Evolutionary conservation across 2,113 vertebrate genomes (phyloP).

Genomic region (Bostrychus sinensis): DNA sequence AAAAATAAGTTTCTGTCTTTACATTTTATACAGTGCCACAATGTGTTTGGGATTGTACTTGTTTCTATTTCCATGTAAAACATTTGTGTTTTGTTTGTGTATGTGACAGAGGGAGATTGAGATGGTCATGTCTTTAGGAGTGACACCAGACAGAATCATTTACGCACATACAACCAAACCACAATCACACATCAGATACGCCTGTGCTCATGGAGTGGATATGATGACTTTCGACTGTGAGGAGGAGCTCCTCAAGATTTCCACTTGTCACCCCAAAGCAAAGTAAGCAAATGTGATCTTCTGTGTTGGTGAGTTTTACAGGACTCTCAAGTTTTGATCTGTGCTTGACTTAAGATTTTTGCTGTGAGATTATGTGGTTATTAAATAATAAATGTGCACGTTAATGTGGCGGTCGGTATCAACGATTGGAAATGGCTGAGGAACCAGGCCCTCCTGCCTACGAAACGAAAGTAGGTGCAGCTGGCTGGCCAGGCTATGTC

Average conservation of each 20-base stretch:
- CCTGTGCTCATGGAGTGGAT: constrained; percentile 84
- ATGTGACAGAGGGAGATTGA: constrained; percentile 87
- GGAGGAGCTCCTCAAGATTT: constrained; percentile 89
- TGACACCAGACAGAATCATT: constrained; percentile 86
- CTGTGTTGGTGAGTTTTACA: no score
- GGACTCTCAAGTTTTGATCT: no score
- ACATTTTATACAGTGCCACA: neutral
- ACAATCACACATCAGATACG: constrained; percentile 90
- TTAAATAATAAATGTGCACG: no score
- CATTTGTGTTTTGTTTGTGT: constrained; percentile 7
- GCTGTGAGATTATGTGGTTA: no score
- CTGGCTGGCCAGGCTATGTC: no score
- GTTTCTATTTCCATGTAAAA: neutral
- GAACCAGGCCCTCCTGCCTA: no score
- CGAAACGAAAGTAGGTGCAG: no score
- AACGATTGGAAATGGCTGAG: no score
- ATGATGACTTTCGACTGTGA: constrained; percentile 95
- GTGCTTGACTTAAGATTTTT: no score
- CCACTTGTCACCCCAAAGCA: constrained; percentile 85
- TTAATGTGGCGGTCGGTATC: no score
- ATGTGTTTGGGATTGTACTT: neutral
- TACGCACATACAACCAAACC: constrained; percentile 94
- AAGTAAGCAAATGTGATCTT: constrained; percentile 90
- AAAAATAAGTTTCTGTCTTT: no score
- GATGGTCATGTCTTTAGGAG: constrained; percentile 85